Evolutionary conservation across 2,113 vertebrate species (phyloP), one percentile per base, ranked within the genome.

Genomic region (Rhinolophus sinicus): DNA sequence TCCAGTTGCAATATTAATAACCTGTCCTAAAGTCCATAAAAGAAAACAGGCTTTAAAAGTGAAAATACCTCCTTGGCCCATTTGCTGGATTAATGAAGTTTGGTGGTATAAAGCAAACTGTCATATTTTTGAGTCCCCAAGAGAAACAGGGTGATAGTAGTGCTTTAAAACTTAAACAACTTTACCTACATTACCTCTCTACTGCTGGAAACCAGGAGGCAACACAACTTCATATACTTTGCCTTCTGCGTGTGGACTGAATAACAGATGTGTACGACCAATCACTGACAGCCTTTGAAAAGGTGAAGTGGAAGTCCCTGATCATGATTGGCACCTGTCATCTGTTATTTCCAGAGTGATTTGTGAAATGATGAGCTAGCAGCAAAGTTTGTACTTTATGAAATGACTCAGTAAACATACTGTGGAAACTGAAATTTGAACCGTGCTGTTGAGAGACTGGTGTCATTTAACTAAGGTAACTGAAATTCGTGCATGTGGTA

Each of bases 91-190:
- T 89, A 70, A 82, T 96, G 16, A 78, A 76, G 21, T 65, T 82
- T 56, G 8, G 30, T 26, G 30, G 7, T 60, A 67, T 82, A 95
- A 87, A 89, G 47, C 21, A 93, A 86, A 58, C 85, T 22, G 80
- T 75, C 47, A 44, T 35, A 94, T 56, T 76, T 75, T 60, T 18
- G 50, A 88, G 58, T 38, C 19, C 38, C 72, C 14, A 47, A 11
- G 76, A 87, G 35, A 92, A 78, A 69, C 21, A 62, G 9, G 18
- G 18, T 77, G 75, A 94, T 24, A 88, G 19, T 38, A 16, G 4
- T 62, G 44, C 60, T 85, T 94, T 91, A 84, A 95, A 94, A 64
- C 33, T 81, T 95, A 82, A 93, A 83, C 24, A 33, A 40, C 10
- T 93, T 94, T 73, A 77, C 54, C 35, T 92, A 70, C 16, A 38